These are phyloP conservation scores for Oithona nana DNA, from an alignment of 2,888 invertebrate species.

Conservation along the genomic window DNA sequence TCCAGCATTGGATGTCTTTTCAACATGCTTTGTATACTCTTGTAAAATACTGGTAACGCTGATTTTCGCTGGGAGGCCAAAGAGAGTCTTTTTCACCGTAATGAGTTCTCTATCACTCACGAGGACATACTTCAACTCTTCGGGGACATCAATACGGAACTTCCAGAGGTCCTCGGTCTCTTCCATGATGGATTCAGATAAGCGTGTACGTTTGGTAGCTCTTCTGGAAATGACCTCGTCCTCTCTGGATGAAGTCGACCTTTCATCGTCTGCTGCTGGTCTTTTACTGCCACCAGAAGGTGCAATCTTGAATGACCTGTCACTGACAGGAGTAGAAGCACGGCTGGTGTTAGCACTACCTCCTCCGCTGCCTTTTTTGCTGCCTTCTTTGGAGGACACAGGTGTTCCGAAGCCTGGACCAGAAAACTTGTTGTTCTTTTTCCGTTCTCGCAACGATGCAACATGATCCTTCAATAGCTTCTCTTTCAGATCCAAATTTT, in stretches of 20 bases:
- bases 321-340: conserved; percentile 1
- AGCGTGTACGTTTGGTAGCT: not conserved
- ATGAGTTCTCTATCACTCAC: conserved; percentile 3
- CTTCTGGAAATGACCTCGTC: not conserved
- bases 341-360: not conserved
- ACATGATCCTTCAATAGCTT: conserved; percentile 57
- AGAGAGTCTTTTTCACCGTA: not conserved
- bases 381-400: not conserved
- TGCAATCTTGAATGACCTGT: not conserved
- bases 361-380: not conserved
- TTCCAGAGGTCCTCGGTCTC: not conserved
- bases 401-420: not conserved
- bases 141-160: not conserved
- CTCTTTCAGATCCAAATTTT: conserved; percentile 66
- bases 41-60: not conserved
- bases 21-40: not conserved
- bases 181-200: not conserved
- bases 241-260: conserved; percentile 3
- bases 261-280: not conserved
- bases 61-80: conserved; percentile 9
- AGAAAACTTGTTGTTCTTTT: not conserved
- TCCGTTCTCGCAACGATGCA: not conserved
- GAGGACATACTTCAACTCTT: conserved; percentile 4
- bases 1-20: not conserved
- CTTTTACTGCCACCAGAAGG: not conserved